These are phyloP conservation scores for Trissolcus basalis DNA, from an alignment of 1,140 invertebrate species.

Conservation along the genomic window DNA sequence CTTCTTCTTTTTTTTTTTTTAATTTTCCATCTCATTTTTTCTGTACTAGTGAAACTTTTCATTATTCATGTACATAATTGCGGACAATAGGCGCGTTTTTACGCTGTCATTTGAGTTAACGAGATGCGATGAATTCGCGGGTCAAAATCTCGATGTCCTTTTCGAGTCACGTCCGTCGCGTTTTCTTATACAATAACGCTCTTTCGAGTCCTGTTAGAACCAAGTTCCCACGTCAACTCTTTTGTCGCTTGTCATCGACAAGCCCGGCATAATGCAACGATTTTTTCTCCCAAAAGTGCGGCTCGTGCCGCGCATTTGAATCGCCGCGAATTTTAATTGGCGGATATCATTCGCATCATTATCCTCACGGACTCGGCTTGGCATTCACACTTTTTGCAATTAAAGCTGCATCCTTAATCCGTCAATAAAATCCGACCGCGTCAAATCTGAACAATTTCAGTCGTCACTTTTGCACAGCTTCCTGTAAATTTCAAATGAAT, in stretches of 20 bases:
- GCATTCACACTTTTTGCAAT: conserved; percentile 26
- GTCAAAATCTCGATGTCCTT: conserved; percentile 40
- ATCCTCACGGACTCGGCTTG: not conserved
- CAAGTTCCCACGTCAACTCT: conserved; percentile 44
- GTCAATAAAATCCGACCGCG: not conserved
- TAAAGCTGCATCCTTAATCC: conserved; percentile 30
- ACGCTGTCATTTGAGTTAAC: conserved; percentile 14
- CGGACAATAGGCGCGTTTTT: conserved; percentile 24
- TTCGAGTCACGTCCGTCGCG: conserved; percentile 44
- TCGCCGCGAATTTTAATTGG: conserved; percentile 42
- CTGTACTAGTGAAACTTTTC: conserved; percentile 16
- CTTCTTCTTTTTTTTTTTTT: conserved; percentile 2
- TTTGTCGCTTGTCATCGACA: conserved; percentile 36
- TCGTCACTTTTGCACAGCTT: too few relatives aligned
- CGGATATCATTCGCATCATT: conserved; percentile 42
- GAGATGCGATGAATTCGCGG: conserved; percentile 14
- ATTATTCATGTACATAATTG: conserved; percentile 25
- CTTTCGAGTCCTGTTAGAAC: conserved; percentile 34
- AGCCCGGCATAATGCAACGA: conserved; percentile 38
- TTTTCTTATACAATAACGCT: conserved; percentile 41
- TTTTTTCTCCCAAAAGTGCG: conserved; percentile 35
- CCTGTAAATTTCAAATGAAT: too few relatives aligned
- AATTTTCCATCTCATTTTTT: conserved; percentile 12
- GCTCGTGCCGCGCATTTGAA: conserved; percentile 20
- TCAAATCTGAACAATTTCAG: too few relatives aligned